A percentile compares a stretch with the other conserved stretches of the same genome.
These are phyloP conservation scores for Colletes gigas DNA, from an alignment of 1,140 invertebrate genomes.

Conservation along the genomic window DNA sequence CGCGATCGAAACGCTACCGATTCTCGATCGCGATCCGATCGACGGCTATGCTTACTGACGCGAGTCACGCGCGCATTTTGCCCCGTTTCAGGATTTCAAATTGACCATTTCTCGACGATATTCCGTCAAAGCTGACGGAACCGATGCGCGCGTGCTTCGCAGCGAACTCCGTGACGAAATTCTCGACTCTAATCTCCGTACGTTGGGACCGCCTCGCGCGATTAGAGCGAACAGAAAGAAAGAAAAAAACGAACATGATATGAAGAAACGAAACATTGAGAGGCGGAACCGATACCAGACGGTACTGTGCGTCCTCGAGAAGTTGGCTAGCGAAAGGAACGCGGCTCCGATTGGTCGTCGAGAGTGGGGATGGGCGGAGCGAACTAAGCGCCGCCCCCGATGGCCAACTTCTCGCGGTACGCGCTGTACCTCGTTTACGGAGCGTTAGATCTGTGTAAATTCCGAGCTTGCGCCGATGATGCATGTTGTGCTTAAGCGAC, in stretches of 20 bases:
- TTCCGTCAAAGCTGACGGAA: neutral
- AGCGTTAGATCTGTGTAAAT: constrained; percentile 70
- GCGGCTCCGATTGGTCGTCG: too few species aligned
- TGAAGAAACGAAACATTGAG: neutral
- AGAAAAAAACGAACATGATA: constrained; percentile 15
- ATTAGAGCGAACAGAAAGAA: constrained; percentile 11
- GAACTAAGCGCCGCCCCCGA: too few species aligned
- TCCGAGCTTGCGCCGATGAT: constrained; percentile 82
- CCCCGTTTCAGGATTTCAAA: neutral
- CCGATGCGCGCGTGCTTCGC: constrained; percentile 55
- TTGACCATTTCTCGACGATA: neutral
- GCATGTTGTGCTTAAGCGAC: constrained; percentile 81
- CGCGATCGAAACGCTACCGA: constrained; percentile 33
- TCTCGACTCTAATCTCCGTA: constrained; percentile 61
- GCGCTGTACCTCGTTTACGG: constrained; percentile 40
- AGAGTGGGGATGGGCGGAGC: too few species aligned
- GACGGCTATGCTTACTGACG: constrained; percentile 52
- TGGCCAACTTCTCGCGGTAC: too few species aligned
- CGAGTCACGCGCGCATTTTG: constrained; percentile 57
- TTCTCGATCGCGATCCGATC: constrained; percentile 35
- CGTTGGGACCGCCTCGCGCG: constrained; percentile 31
- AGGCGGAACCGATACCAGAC: neutral
- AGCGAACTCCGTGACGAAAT: constrained; percentile 46
- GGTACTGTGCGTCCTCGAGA: constrained; percentile 32
- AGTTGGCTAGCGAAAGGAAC: too few species aligned